Evolutionary conservation across 1,140 invertebrate species (phyloP).

Genomic region (Trichonephila clavipes): DNA sequence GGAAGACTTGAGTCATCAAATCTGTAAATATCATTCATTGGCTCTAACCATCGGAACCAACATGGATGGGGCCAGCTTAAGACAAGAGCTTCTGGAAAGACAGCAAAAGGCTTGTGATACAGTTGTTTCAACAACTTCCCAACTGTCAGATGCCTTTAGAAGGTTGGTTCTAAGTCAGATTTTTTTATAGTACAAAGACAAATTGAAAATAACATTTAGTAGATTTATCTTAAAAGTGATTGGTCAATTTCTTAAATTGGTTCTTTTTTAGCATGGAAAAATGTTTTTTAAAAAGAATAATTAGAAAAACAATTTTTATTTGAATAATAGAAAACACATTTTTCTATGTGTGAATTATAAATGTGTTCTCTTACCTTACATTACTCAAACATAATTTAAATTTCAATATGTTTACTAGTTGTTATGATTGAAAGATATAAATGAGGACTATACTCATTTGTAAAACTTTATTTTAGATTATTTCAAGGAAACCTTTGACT

Average conservation of each 20-base stretch:
- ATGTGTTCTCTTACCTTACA: too few species aligned
- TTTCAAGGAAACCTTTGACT: too few species aligned
- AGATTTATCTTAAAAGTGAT: neutral
- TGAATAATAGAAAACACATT: too few species aligned
- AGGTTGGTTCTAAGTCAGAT: slow-evolving; percentile 13
- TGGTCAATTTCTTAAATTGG: too few species aligned
- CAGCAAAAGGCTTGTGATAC: slow-evolving; percentile 64
- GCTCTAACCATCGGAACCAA: slow-evolving; percentile 60
- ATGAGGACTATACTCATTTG: too few species aligned
- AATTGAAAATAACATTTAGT: neutral
- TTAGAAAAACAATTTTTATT: too few species aligned
- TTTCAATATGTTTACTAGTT: too few species aligned
- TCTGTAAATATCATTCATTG: slow-evolving; percentile 72
- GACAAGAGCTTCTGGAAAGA: slow-evolving; percentile 68
- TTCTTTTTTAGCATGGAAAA: too few species aligned
- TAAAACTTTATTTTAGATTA: too few species aligned
- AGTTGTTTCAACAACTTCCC: slow-evolving; percentile 42
- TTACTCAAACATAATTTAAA: too few species aligned
- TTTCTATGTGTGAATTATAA: too few species aligned
- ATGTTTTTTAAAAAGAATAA: neutral
- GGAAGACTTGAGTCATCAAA: slow-evolving; percentile 71
- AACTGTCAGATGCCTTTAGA: slow-evolving; percentile 66
- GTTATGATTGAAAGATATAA: too few species aligned
- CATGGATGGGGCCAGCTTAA: slow-evolving; percentile 48
- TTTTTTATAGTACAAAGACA: neutral